These are phyloP conservation scores for Brachirus orientalis DNA, from an alignment of 2,113 vertebrate genomes.

Conservation along the genomic window DNA sequence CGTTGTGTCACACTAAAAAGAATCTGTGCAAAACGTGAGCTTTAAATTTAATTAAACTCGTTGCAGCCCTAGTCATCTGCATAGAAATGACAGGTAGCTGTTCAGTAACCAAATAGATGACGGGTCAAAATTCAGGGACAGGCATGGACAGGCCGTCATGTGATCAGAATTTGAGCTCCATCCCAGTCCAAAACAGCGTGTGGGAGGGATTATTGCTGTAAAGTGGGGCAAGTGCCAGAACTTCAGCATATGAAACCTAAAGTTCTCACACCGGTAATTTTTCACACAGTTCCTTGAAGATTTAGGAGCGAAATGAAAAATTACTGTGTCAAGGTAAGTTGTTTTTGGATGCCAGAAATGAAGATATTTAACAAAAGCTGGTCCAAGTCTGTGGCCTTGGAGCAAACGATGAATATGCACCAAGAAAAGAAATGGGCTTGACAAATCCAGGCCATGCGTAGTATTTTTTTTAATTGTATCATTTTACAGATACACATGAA, in stretches of 20 bases:
- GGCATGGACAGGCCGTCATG: too few relatives aligned
- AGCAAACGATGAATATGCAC: slow-evolving; percentile 27
- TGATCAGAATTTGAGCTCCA: too few relatives aligned
- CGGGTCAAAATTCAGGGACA: too few relatives aligned
- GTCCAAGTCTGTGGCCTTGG: slow-evolving; percentile 11
- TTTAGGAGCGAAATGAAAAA: slow-evolving; percentile 29
- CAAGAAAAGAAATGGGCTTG: slow-evolving; percentile 23
- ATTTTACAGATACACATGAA: slow-evolving; percentile 33
- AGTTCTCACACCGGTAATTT: background rate
- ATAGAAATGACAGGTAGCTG: too few relatives aligned
- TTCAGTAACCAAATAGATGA: too few relatives aligned
- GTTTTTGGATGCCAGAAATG: background rate
- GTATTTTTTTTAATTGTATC: slow-evolving; percentile 16
- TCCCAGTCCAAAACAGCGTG: background rate
- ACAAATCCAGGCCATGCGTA: slow-evolving; percentile 14
- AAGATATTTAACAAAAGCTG: slow-evolving; percentile 15
- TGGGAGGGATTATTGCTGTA: background rate
- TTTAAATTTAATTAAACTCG: too few relatives aligned
- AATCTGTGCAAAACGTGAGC: too few relatives aligned
- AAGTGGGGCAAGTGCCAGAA: background rate
- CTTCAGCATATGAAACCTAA: background rate
- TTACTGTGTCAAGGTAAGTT: slow-evolving; percentile 1
- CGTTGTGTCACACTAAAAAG: too few relatives aligned
- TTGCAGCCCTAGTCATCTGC: too few relatives aligned
- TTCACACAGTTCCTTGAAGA: slow-evolving; percentile 1